These are phyloP conservation scores for Lagocephalus sceleratus DNA, from an alignment of 2,797 vertebrate species.

Conservation along the genomic window DNA sequence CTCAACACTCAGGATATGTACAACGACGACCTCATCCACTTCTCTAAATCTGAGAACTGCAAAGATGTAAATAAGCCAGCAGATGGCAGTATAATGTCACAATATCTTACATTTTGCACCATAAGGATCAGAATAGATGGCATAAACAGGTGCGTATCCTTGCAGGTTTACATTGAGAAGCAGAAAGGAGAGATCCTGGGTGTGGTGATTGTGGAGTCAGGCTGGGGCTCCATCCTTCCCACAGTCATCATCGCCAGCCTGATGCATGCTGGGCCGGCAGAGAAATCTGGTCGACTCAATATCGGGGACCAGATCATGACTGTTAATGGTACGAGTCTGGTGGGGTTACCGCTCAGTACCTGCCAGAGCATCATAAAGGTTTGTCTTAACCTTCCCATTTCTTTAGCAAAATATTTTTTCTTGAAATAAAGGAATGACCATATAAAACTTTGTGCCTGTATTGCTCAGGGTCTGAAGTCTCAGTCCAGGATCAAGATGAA, in stretches of 20 bases:
- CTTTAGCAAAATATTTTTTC: background rate
- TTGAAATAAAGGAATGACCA: background rate
- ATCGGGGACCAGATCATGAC: slow-evolving; percentile 99
- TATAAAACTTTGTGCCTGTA: background rate
- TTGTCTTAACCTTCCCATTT: background rate
- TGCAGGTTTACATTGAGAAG: slow-evolving; percentile 94
- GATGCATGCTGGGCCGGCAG: slow-evolving; percentile 93
- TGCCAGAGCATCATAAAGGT: slow-evolving; percentile 99
- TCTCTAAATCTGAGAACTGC: slow-evolving; percentile 98
- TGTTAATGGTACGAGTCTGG: slow-evolving; percentile 93
- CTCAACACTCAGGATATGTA: slow-evolving; percentile 99
- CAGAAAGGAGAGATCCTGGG: slow-evolving; percentile 96
- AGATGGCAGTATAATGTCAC: slow-evolving; percentile 38
- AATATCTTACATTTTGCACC: background rate
- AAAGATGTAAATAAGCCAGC: slow-evolving; percentile 85
- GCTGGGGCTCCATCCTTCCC: slow-evolving; percentile 96
- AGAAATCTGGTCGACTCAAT: slow-evolving; percentile 90
- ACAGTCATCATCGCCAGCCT: slow-evolving; percentile 97
- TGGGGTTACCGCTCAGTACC: slow-evolving; percentile 92
- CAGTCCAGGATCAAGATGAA: slow-evolving; percentile 94
- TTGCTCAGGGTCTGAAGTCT: slow-evolving; percentile 89
- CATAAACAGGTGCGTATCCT: background rate
- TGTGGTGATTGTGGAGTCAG: slow-evolving; percentile 94
- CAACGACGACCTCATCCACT: slow-evolving; percentile 97
- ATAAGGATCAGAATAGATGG: background rate